These are phyloP conservation scores for Magallana ariakensis DNA, from an alignment of 1,140 invertebrate genomes.

Conservation along the genomic window DNA sequence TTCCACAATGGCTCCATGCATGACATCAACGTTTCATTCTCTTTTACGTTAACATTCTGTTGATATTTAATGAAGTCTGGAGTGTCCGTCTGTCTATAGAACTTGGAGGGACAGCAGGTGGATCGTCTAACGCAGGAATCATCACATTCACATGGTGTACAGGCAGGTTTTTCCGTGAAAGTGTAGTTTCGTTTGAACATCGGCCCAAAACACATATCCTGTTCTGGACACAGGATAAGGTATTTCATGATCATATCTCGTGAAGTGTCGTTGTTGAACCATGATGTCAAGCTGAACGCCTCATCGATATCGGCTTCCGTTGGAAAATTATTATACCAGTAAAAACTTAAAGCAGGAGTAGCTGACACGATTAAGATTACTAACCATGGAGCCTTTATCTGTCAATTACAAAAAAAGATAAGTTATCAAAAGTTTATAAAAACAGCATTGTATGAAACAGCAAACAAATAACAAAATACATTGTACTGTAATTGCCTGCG, in stretches of 20 bases:
- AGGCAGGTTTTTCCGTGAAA: background rate
- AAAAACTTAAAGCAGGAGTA: background rate
- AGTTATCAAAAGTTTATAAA: no score
- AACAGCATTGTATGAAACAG: no score
- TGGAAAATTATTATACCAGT: background rate
- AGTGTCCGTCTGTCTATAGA: background rate
- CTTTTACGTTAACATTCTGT: background rate
- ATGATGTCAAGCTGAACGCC: background rate
- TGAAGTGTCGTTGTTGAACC: background rate
- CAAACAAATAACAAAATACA: no score
- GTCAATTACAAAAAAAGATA: no score
- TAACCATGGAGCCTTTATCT: no score
- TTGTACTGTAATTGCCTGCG: no score
- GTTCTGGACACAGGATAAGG: background rate
- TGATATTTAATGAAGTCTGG: background rate
- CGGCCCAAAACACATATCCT: background rate
- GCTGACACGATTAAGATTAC: no score
- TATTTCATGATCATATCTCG: background rate
- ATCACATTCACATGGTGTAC: background rate
- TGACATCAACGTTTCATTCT: background rate
- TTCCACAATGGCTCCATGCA: background rate
- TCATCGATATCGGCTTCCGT: background rate
- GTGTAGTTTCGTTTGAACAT: background rate
- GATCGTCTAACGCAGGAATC: conserved; percentile 5
- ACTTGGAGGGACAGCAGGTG: background rate